Base-by-base conservation (phyloP, 2,888 invertebrate species). In the Malachius bipustulatus region DNA sequence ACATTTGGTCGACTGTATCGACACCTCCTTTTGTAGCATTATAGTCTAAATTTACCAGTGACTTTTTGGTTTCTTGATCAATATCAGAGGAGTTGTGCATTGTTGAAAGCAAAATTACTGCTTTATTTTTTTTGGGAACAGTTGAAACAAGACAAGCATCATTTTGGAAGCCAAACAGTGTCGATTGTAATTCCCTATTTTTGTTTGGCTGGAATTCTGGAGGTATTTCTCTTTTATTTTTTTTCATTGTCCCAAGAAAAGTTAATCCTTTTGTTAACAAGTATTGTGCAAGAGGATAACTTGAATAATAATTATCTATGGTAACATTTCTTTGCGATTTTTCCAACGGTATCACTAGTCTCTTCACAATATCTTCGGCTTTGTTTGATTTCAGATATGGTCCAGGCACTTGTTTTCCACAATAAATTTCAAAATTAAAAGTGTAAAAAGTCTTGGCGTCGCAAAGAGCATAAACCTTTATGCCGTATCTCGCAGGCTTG, bases 81-180 rank as follows among this genome's bases (percentile, higher is more conserved):
- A 43, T 39, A 32, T 37, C 37, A 10, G 14, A 14, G 19, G 13
- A 31, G 10, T 39, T 16, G 30, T 42, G 39, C 38, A 42, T 35
- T 6, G 24, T 19, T n/a, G n/a, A 19, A 6, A 19, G 24, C 26
- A 40, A 35, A n/a, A 35, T 19, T 11, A 40, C 37, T 14, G 37
- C 12, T 39, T 43, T 47, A 16, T 43, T 47, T 16, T 30, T 34
- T 41, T 44, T 9, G 47, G 35, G 32, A 42, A 47, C 39, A 35
- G 44, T 47, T 1, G 49, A 53, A 2, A 51, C 49, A 4, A 51
- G 35, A n/a, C 45, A 48, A 3, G 52, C 50, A 19, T 19, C 24
- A 8, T 19, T 19, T n/a, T 19, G 24, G 24, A 8, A 19, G n/a
- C 24, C 24, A n/a, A 19, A 19, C 4, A 47, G 8, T n/a, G 45